Conservation (phyloP, 2,113 vertebrate genomes). For the Grantiella picta region DNA sequence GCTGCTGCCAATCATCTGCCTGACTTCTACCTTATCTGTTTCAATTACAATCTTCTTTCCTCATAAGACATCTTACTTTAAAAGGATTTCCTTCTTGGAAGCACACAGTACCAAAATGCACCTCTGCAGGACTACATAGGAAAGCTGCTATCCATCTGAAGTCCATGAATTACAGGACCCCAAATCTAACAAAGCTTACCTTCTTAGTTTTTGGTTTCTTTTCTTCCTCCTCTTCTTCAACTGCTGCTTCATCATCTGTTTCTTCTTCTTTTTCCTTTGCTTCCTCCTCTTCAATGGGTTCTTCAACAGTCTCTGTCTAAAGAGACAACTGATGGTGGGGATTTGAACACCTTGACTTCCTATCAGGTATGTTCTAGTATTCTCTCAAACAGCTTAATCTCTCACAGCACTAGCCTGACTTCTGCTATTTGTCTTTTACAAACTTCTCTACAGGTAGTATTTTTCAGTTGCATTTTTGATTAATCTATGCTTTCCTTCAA, state of each 20-base stretch:
- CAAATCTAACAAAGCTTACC: slow-evolving; percentile 49
- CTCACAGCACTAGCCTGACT: background rate
- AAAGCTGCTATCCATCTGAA: background rate
- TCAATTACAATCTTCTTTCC: background rate
- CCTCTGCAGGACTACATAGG: background rate
- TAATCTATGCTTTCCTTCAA: background rate
- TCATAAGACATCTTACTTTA: background rate
- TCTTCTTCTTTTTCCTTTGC: slow-evolving; percentile 77
- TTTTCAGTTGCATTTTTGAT: background rate
- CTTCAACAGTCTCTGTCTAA: slow-evolving; percentile 95
- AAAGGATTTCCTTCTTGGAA: background rate
- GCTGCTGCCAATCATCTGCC: background rate
- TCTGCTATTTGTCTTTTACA: background rate
- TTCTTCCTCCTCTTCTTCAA: slow-evolving; percentile 93
- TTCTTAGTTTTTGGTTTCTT: slow-evolving; percentile 98
- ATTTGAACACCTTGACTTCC: background rate
- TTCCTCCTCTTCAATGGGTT: slow-evolving; percentile 91
- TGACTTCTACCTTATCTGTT: background rate
- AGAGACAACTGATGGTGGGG: background rate
- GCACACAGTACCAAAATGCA: background rate
- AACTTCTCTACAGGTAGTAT: background rate
- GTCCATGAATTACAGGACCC: background rate
- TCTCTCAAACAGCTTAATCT: background rate
- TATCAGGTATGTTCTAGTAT: background rate
- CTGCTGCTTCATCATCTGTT: slow-evolving; percentile 84